phyloP scores from a whole-genome alignment of 2,113 vertebrate genomes.

The Romanogobio albipinnatus region DNA sequence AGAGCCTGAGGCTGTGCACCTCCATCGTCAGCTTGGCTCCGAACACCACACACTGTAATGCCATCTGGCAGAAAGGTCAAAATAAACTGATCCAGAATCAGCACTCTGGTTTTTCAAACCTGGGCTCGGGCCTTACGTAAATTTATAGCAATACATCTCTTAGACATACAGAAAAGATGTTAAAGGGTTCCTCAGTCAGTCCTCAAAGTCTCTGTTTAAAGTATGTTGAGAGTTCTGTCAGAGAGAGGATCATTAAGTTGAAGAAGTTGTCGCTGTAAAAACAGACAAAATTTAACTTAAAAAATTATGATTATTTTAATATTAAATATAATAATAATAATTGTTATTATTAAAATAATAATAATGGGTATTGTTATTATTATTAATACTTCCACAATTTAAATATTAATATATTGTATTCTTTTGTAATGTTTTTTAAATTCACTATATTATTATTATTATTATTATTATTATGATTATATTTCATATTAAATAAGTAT shows the following conservation, averaged over 20 bases:
- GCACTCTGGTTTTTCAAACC: constrained; percentile 49
- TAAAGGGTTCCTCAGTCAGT: background rate
- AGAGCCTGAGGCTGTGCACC: constrained; percentile 43
- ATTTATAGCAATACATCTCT: constrained; percentile 15
- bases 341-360: too few relatives aligned
- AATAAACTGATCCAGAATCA: constrained; percentile 54
- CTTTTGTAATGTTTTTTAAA: background rate
- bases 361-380: background rate
- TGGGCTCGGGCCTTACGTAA: constrained; percentile 42
- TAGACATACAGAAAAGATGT: background rate
- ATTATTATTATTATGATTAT: too few relatives aligned
- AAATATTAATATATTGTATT: background rate
- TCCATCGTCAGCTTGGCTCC: constrained; percentile 47
- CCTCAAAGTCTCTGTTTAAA: background rate
- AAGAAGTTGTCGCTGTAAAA: background rate
- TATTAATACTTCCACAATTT: background rate
- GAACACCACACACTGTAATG: constrained; percentile 57
- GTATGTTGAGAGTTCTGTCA: background rate
- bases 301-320: background rate
- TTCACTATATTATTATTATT: background rate
- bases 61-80: constrained; percentile 68
- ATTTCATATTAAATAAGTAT: too few relatives aligned
- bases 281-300: background rate
- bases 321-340: too few relatives aligned
- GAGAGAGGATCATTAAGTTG: background rate